phyloP scores from a whole-genome alignment of 2,797 vertebrate species.

The Anableps anableps region DNA sequence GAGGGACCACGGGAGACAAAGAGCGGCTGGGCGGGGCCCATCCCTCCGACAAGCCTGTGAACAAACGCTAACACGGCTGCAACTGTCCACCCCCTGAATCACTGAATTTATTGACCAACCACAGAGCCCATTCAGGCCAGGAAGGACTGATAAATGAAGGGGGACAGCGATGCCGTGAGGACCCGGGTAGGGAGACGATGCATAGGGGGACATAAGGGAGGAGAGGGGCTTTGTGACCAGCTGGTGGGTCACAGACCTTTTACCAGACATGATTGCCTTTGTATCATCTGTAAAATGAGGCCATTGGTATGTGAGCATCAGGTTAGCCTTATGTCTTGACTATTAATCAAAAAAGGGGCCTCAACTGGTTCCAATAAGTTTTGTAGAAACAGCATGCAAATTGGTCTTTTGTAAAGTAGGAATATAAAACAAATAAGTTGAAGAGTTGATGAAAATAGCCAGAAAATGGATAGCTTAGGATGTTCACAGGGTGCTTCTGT shows the following conservation, averaged over 20 bases:
- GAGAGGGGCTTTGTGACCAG: constrained; percentile 87
- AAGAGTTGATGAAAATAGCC: not conserved
- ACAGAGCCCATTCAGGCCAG: constrained; percentile 88
- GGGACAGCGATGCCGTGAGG: constrained; percentile 59
- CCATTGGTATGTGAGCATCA: constrained; percentile 87
- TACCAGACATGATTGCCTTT: constrained; percentile 89
- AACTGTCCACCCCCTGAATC: constrained; percentile 90
- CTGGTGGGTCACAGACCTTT: constrained; percentile 86
- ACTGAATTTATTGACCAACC: constrained; percentile 97
- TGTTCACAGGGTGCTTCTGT: not conserved
- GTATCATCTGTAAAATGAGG: constrained; percentile 88
- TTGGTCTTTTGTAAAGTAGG: constrained; percentile 49
- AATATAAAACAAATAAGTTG: constrained; percentile 3
- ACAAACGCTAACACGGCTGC: constrained; percentile 94
- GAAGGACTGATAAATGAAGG: constrained; percentile 68
- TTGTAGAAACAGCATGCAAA: constrained; percentile 79
- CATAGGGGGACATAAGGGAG: constrained; percentile 75
- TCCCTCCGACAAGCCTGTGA: constrained; percentile 90
- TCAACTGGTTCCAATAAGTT: constrained; percentile 23
- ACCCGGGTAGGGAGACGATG: constrained; percentile 59
- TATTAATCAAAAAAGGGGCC: constrained; percentile 73
- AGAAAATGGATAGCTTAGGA: not conserved
- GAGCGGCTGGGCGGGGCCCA: constrained; percentile 81
- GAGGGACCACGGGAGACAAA: constrained; percentile 90
- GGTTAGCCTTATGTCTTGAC: constrained; percentile 78